Conservation (phyloP, 92 coral and sea anemone species). For the Porites evermanni region DNA sequence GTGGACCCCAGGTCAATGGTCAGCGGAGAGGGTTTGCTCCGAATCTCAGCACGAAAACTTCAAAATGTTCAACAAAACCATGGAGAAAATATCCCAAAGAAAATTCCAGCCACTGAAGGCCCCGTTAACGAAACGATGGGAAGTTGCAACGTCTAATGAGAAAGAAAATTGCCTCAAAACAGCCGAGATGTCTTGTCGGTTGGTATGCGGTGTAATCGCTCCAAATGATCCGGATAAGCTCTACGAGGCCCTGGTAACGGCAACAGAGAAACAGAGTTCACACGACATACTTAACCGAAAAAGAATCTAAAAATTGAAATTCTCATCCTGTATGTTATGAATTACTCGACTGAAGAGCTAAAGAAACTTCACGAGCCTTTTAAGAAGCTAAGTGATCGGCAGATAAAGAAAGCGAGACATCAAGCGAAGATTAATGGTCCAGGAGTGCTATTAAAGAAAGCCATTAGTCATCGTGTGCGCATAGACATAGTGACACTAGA, state of each 20-base stretch:
- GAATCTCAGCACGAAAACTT: constrained; percentile 26
- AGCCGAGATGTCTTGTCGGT: constrained; percentile 53
- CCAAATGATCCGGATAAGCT: constrained; percentile 60
- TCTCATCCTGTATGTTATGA: constrained; percentile 44
- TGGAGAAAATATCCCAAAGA: constrained; percentile 10
- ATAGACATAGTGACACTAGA: constrained; percentile 51
- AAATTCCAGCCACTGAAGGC: constrained; percentile 10
- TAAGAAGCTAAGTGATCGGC: constrained; percentile 44
- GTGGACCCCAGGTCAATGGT: constrained; percentile 49
- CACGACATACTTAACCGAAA: constrained; percentile 31
- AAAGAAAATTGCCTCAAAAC: constrained; percentile 41
- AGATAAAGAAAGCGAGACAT: constrained; percentile 50
- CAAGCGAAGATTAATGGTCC: neutral
- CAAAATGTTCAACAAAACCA: constrained; percentile 33
- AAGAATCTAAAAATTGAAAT: constrained; percentile 56
- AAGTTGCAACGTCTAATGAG: constrained; percentile 40
- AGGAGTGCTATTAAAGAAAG: constrained; percentile 30
- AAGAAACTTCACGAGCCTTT: constrained; percentile 43
- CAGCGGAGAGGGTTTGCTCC: constrained; percentile 28
- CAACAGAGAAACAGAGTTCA: constrained; percentile 8
- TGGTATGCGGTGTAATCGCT: constrained; percentile 60
- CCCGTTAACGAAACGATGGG: constrained; percentile 29
- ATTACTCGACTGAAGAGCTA: neutral
- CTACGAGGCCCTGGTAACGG: constrained; percentile 40
- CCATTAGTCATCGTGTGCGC: constrained; percentile 25